Percentiles rank a stretch among this genome's conserved stretches.
These are phyloP conservation scores for Listronotus oregonensis DNA, from an alignment of 1,140 invertebrate species.

Conservation along the genomic window DNA sequence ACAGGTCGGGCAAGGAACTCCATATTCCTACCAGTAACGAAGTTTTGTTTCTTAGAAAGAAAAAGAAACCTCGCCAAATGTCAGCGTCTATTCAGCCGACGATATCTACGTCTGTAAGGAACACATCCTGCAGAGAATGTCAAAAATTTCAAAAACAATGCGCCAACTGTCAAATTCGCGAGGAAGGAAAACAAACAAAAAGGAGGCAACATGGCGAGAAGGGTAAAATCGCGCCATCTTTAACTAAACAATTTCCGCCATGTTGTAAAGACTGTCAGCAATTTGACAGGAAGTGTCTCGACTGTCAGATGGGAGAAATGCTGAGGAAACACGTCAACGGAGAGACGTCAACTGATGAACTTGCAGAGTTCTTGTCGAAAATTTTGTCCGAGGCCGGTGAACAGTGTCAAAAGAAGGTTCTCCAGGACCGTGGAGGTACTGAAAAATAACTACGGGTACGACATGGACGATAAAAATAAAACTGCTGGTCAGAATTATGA, in stretches of 20 bases:
- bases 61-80: neutral
- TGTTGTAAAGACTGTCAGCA: neutral
- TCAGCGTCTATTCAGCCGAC: no score
- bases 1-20: slow-evolving; percentile 16
- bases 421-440: neutral
- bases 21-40: slow-evolving; percentile 8
- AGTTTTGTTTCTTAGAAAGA: neutral
- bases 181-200: neutral
- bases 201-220: neutral
- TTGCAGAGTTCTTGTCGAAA: slow-evolving; percentile 7
- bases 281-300: neutral
- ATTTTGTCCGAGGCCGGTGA: neutral
- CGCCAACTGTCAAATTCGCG: neutral
- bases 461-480: neutral
- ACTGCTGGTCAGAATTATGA: neutral
- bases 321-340: neutral
- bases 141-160: slow-evolving; percentile 5
- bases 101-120: neutral
- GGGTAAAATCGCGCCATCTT: no score
- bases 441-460: neutral
- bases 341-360: neutral
- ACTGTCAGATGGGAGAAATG: neutral
- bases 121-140: slow-evolving; percentile 17
- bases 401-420: slow-evolving; percentile 1
- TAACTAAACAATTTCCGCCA: no score